phyloP scores from a whole-genome alignment of 2,113 vertebrate genomes.

The Scomber scombrus region DNA sequence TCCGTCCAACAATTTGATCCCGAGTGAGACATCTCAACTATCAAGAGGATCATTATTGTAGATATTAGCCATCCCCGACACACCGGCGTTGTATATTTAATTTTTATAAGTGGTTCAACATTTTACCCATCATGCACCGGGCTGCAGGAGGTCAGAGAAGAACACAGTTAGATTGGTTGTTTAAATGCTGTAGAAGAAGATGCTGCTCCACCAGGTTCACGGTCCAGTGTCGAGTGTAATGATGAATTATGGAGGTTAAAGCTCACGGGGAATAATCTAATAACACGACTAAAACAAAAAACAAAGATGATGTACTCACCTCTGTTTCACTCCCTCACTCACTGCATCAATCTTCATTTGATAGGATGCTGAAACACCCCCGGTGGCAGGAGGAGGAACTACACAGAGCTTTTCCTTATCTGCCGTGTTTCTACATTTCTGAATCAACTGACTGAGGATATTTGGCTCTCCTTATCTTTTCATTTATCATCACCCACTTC shows the following conservation, averaged over 20 bases:
- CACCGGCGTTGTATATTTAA: not conserved
- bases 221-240: not conserved
- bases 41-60: not conserved
- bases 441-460: not conserved
- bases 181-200: not conserved
- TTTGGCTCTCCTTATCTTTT: not conserved
- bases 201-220: not conserved
- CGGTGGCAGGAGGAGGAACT: not conserved
- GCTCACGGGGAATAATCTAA: conserved; percentile 48
- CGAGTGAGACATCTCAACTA: not conserved
- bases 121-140: not conserved
- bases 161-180: not conserved
- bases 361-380: not conserved
- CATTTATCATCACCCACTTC: too few species aligned
- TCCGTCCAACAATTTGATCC: too few species aligned
- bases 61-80: not conserved
- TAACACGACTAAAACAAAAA: conserved; percentile 36
- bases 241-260: conserved; percentile 49
- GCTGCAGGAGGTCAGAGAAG: not conserved
- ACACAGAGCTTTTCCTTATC: not conserved
- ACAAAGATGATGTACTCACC: conserved; percentile 39
- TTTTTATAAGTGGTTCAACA: not conserved
- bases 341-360: conserved; percentile 45
- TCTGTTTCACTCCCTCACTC: conserved; percentile 17
- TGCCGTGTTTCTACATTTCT: not conserved